Base-by-base conservation (phyloP, 2,888 invertebrate genomes). In the Salticus scenicus region DNA sequence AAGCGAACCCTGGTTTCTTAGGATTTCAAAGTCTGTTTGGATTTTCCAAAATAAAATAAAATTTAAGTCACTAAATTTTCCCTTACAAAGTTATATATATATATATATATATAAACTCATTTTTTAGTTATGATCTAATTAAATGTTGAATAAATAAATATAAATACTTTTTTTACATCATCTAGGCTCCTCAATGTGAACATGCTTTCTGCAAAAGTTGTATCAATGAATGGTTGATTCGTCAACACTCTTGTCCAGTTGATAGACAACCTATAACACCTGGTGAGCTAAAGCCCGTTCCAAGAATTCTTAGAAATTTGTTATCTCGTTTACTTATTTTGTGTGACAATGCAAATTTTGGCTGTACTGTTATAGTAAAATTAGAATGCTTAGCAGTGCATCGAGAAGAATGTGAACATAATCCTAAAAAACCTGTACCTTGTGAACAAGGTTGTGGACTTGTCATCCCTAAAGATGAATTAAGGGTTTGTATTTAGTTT, bases 401-500 rank as follows among this genome's bases (percentile, higher is more conserved):
- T 92, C 92, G 97, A 89, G 94, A 95, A 90, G 98, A 98, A 92
- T 98, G 98, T 92, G 95, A 95, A 92, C 95, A 94, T 91, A 98
- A 98, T 92, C 98, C 98, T 0, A 98, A 98, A 92, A 93, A 97
- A 90, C 97, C 97, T 20, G 94, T 97, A 90, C 95, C 96, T 51
- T 98, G 98, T 91, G 97, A 97, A 90, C 95, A 95, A 89, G 98
- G 98, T 27, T 98, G 98, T 90, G 98, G 97, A 28, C 93, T 98
- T 70, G 95, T 97, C 77, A 96, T 98, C 90, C 98, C 98, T 12
- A 98, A 98, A 92, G 98, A 98, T 92, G 97, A 98, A 92, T 91
- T 98, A 0, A 95, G 96, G 91, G 93, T 93, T 87, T 88, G 88
- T 88, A n/a, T 30, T 31, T 63, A 8, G 10, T 8, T 20, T 33